Evolutionary conservation across 2,797 vertebrate genomes (phyloP).

Genomic region (Centropyge bicolor): DNA sequence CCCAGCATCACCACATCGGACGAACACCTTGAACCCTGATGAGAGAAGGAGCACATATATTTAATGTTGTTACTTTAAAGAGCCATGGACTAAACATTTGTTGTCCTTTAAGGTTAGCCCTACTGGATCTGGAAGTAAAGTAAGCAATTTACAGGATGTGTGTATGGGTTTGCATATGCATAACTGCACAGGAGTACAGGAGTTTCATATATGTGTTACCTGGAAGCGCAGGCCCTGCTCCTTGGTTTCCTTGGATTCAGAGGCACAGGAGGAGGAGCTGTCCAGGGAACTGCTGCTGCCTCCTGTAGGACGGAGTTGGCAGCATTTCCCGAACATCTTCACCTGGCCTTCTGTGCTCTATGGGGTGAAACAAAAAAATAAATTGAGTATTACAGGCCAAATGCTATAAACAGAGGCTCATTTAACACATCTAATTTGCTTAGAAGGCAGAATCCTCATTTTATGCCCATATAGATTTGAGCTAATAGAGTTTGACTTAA

Average conservation of each 20-base stretch:
- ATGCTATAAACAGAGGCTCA: background rate
- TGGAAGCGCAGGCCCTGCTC: slow-evolving; percentile 84
- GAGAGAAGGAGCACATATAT: background rate
- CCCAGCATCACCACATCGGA: slow-evolving; percentile 98
- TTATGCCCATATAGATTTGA: background rate
- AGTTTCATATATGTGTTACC: slow-evolving; percentile 58
- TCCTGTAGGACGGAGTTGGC: slow-evolving; percentile 92
- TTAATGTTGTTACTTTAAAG: background rate
- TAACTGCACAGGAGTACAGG: background rate
- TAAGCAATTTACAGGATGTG: no score
- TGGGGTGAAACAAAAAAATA: slow-evolving; percentile 21
- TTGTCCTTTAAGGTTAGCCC: no score
- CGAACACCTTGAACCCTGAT: slow-evolving; percentile 91
- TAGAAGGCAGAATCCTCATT: background rate
- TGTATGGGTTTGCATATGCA: background rate
- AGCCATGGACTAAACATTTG: no score
- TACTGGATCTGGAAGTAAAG: no score
- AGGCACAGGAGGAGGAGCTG: slow-evolving; percentile 91
- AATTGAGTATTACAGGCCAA: background rate
- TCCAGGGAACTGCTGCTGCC: slow-evolving; percentile 97
- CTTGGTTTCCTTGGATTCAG: slow-evolving; percentile 90
- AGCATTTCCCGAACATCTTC: slow-evolving; percentile 95
- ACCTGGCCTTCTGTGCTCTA: slow-evolving; percentile 92
- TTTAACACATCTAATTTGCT: background rate
- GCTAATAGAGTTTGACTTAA: background rate